phyloP scores from a whole-genome alignment of 2,797 vertebrate genomes.

The Phrynocephalus vlangalii region DNA sequence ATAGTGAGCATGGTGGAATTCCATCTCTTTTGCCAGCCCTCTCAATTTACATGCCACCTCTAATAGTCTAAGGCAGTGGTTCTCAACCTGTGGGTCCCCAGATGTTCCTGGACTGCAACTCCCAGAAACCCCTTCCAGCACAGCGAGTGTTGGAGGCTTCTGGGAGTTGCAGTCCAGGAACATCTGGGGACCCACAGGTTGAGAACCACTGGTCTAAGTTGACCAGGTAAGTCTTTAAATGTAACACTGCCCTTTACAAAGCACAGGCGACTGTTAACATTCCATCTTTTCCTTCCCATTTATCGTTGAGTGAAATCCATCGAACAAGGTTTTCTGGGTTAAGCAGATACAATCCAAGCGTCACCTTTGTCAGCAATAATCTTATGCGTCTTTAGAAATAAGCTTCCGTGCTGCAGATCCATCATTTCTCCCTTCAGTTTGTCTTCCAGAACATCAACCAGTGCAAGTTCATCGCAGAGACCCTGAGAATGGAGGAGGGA shows the following conservation, averaged over 20 bases:
- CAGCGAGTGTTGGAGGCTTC: no score
- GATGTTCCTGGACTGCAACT: no score
- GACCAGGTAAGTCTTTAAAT: not conserved
- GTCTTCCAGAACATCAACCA: slow-evolving; percentile 96
- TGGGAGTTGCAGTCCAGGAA: no score
- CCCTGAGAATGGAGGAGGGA: slow-evolving; percentile 74
- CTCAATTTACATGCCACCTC: not conserved
- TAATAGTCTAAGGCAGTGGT: no score
- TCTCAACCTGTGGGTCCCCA: no score
- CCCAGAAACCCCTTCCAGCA: no score
- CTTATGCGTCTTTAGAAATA: slow-evolving; percentile 94
- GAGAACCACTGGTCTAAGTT: no score
- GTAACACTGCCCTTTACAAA: not conserved
- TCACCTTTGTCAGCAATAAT: slow-evolving; percentile 93
- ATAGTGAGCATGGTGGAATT: not conserved
- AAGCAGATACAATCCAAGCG: not conserved
- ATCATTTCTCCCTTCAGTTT: slow-evolving; percentile 96
- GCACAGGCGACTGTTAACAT: fast-evolving
- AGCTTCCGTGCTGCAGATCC: slow-evolving; percentile 94
- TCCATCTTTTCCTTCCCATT: not conserved
- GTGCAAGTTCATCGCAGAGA: slow-evolving; percentile 91
- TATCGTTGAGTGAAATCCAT: not conserved
- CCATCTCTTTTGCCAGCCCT: not conserved
- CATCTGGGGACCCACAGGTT: no score
- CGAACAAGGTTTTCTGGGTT: not conserved